Conservation (phyloP, 2,888 invertebrate genomes). For the Mythimna lalbum region DNA sequence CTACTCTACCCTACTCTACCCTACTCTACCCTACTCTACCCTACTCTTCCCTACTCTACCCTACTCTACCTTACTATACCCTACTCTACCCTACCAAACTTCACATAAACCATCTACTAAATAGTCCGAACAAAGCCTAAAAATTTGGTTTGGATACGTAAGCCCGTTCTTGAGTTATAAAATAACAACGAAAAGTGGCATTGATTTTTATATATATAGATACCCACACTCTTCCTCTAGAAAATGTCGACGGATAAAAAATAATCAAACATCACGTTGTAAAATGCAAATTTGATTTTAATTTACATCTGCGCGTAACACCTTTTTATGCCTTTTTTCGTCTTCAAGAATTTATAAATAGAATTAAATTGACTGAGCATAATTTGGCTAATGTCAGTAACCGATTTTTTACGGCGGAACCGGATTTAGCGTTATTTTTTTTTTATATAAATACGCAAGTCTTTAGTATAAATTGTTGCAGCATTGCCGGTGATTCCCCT, state of each 20-base stretch:
- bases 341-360: conserved; percentile 25
- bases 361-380: conserved; percentile 21
- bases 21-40: too few species aligned
- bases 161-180: too few species aligned
- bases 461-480: conserved; percentile 1
- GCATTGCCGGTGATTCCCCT: conserved; percentile 46
- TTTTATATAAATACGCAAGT: conserved; percentile 2
- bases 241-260: background rate
- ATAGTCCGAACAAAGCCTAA: too few species aligned
- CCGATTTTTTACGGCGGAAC: conserved; percentile 31
- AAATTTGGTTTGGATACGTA: too few species aligned
- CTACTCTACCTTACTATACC: too few species aligned
- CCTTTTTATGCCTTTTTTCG: background rate
- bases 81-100: too few species aligned
- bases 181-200: too few species aligned
- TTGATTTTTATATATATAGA: too few species aligned
- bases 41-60: too few species aligned
- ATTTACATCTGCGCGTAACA: background rate
- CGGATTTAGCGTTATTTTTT: conserved; percentile 35
- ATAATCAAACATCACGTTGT: background rate
- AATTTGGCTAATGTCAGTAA: conserved; percentile 24
- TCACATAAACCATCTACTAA: too few species aligned
- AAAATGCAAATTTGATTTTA: conserved; percentile 13
- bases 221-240: background rate
- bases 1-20: too few species aligned